Evolutionary conservation across 2,888 invertebrate species (phyloP), one percentile per base, ranked within the genome.

Genomic region (Lithodes maja): DNA sequence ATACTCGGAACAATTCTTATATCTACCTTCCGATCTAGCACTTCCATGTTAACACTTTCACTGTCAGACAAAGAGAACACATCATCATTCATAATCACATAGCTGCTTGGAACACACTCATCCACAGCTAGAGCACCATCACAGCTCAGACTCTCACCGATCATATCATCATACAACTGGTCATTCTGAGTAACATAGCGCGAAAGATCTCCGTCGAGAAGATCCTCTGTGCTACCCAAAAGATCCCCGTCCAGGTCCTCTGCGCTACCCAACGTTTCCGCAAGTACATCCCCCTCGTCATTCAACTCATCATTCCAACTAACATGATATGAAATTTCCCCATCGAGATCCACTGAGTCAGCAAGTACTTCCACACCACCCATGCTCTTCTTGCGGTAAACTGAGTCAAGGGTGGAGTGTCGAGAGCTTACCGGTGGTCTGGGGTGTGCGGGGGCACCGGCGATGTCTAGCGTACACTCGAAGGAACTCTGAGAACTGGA

Each of bases 1-100:
- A 89, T 53, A 7, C 84, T 77, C 3, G 88, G 88, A n/a, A 89
- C 88, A 17, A 89, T 80, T 12, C 88, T 80, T 17, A 89, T 89
- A 75, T 89, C 88, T 52, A 89, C 71, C 3, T 74, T 54, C 17
- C 88, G 78, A n/a, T 84, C 81, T 1, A 89, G 71, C 53, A 74
- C 88, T 2, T 89, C 88, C 49, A 85, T 17, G 81, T 80, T 77
- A 49, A 84, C 52, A 7, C 17, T 53, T 9, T 80, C 81, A 5
- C 77, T 54, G 50, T 53, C 9, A 15, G 74, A 74, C 0, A 81
- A 49, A 15, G 74, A 17, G 3, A n/a, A 7, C n/a, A 5, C 7
- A 3, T 50, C 50, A 53, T 74, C 83, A 17, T 33, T 7, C 2
- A 74, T 12, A 3, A 71, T 17, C 71, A 71, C 17, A 17, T 71